phyloP scores from a whole-genome alignment of 2,797 vertebrate genomes.

The Hozukius guyotensis region DNA sequence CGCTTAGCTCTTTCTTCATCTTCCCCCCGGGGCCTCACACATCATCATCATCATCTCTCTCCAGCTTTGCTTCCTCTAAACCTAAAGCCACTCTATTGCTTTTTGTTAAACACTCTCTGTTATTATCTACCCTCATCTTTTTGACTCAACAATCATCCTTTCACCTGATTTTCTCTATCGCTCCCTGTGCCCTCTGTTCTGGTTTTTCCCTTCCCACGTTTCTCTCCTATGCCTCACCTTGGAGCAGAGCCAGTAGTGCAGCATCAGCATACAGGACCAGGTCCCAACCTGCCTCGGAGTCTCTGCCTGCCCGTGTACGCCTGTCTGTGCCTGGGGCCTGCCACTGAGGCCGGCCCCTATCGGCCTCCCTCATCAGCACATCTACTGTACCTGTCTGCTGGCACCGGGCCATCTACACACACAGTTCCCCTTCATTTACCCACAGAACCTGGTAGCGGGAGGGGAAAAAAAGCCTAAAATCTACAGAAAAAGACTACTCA shows the following conservation, averaged over 20 bases:
- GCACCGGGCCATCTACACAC: conserved; percentile 65
- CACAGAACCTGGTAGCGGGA: conserved; percentile 20
- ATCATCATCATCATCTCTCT: background rate
- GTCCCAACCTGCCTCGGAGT: conserved; percentile 83
- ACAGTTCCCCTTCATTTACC: conserved; percentile 62
- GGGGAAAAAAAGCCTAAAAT: conserved; percentile 18
- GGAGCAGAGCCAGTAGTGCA: conserved; percentile 56
- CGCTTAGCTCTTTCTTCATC: background rate
- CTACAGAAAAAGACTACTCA: conserved; percentile 52
- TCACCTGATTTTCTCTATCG: conserved; percentile 31
- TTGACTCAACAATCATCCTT: background rate
- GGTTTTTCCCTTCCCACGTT: conserved; percentile 64
- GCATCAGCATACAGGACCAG: conserved; percentile 75
- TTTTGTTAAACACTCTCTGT: background rate
- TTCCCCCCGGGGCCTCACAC: background rate
- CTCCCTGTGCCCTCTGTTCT: conserved; percentile 21
- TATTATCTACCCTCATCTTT: conserved; percentile 5
- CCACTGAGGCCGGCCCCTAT: conserved; percentile 55
- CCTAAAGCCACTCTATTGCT: background rate
- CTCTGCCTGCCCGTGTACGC: conserved; percentile 73
- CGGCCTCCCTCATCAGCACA: conserved; percentile 68
- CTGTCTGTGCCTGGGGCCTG: conserved; percentile 64
- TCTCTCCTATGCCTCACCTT: conserved; percentile 58
- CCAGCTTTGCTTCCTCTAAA: background rate
- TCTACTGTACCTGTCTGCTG: conserved; percentile 78